Evolutionary conservation across 2,797 vertebrate genomes (phyloP).

Genomic region (Amblyopsis hoosieri): DNA sequence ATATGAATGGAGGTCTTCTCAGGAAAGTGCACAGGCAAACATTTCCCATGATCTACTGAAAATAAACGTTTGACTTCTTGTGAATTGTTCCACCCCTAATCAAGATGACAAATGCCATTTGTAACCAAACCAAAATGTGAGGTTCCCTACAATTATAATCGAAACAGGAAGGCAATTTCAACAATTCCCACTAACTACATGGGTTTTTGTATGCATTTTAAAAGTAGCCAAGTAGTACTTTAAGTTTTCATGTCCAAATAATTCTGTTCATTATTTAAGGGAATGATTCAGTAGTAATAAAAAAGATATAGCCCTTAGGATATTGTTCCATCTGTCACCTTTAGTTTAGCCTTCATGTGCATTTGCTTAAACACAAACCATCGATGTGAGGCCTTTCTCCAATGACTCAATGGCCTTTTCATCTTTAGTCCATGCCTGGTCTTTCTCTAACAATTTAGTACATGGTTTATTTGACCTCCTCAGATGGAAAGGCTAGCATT

Average conservation of each 20-base stretch:
- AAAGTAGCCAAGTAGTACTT: no score
- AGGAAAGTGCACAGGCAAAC: constrained; percentile 67
- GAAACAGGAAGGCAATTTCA: constrained; percentile 10
- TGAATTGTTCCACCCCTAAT: constrained; percentile 62
- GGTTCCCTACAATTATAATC: constrained; percentile 23
- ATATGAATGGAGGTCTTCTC: constrained; percentile 64
- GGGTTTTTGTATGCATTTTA: not conserved
- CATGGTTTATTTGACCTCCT: constrained; percentile 3
- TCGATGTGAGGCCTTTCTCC: constrained; percentile 64
- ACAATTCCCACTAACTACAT: constrained; percentile 46
- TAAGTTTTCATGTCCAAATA: no score
- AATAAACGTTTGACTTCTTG: constrained; percentile 17
- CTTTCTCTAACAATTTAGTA: constrained; percentile 10
- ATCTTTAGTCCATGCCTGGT: constrained; percentile 39
- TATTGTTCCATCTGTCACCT: constrained; percentile 50
- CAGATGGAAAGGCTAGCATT: constrained; percentile 27
- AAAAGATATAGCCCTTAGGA: no score
- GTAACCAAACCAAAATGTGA: constrained; percentile 50
- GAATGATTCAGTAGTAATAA: no score
- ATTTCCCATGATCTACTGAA: constrained; percentile 32
- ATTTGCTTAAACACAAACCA: constrained; percentile 46
- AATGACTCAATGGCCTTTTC: constrained; percentile 60
- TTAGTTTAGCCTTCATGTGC: constrained; percentile 67
- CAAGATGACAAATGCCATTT: constrained; percentile 52
- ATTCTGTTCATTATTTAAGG: no score